Evolutionary conservation across 2,113 vertebrate species (phyloP).

Genomic region (Hippocampus comes): DNA sequence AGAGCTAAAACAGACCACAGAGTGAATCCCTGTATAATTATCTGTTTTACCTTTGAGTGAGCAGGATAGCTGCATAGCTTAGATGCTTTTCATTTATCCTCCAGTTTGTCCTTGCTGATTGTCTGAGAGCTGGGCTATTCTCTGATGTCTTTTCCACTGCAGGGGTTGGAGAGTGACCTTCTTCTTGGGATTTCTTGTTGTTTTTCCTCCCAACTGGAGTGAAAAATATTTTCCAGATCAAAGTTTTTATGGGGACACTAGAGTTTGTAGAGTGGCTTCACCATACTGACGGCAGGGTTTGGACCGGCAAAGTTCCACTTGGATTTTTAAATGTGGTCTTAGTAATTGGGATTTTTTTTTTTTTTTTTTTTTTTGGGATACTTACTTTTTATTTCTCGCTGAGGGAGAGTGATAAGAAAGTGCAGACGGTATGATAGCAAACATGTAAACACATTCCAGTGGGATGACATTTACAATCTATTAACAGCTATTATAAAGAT

Average conservation of each 20-base stretch:
- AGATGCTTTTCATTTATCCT: slow-evolving; percentile 35
- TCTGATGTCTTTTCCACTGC: slow-evolving; percentile 66
- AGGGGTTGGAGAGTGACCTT: slow-evolving; percentile 38
- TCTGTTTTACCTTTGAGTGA: slow-evolving; percentile 40
- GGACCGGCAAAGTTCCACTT: slow-evolving; percentile 14
- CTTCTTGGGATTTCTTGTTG: slow-evolving; percentile 44
- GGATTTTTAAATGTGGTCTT: slow-evolving; percentile 31
- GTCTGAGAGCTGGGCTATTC: slow-evolving; percentile 29
- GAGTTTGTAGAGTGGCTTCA: slow-evolving; percentile 36
- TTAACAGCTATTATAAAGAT: slow-evolving; percentile 25
- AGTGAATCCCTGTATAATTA: slow-evolving; percentile 38
- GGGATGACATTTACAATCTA: slow-evolving; percentile 40
- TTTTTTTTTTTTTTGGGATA: slow-evolving; percentile 7
- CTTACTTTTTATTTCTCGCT: slow-evolving; percentile 14
- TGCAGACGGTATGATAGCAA: slow-evolving; percentile 32
- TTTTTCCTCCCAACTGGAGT: slow-evolving; percentile 42
- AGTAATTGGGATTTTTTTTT: slow-evolving; percentile 23
- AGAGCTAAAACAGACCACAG: slow-evolving; percentile 22
- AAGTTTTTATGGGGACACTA: slow-evolving; percentile 60
- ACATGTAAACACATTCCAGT: slow-evolving; percentile 55
- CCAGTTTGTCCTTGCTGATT: slow-evolving; percentile 21
- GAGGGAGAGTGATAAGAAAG: slow-evolving; percentile 29
- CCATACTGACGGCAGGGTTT: slow-evolving; percentile 23
- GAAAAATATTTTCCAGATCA: slow-evolving; percentile 68
- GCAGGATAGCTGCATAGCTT: slow-evolving; percentile 10